phyloP scores from a whole-genome alignment of 2,797 vertebrate species.

The Tapirus indicus region DNA sequence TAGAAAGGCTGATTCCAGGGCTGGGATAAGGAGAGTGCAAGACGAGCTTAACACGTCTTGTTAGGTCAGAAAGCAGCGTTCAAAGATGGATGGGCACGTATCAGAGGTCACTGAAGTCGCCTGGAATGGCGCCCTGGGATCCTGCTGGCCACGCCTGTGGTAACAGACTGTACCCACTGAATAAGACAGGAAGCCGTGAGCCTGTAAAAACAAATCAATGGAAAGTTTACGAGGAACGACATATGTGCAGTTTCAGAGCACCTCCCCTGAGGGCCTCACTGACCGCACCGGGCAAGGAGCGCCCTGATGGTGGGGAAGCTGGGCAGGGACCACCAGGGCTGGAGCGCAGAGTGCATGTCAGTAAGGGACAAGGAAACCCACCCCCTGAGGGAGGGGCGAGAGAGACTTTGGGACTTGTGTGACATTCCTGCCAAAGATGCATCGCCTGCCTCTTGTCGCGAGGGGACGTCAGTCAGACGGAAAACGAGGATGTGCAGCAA shows the following conservation, averaged over 20 bases:
- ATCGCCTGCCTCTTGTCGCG: fast-evolving
- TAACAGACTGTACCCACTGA: no score
- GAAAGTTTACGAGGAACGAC: fast-evolving
- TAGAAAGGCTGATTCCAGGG: not conserved
- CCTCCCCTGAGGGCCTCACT: not conserved
- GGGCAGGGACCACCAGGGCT: not conserved
- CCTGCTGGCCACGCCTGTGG: not conserved
- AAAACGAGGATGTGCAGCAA: fast-evolving
- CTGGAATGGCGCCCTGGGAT: no score
- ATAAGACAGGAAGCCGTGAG: not conserved
- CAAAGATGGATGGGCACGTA: fast-evolving
- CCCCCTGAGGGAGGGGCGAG: not conserved
- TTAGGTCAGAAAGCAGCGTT: not conserved
- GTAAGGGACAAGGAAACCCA: not conserved
- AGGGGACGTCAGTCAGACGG: fast-evolving
- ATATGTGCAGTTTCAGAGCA: not conserved
- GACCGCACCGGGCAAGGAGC: fast-evolving
- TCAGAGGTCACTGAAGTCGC: not conserved
- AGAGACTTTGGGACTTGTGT: fast-evolving
- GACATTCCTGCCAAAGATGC: not conserved
- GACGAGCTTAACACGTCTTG: fast-evolving
- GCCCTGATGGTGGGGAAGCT: not conserved
- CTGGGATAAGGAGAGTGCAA: not conserved
- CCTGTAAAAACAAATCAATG: fast-evolving
- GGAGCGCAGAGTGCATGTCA: fast-evolving